Conservation (phyloP, 2,888 invertebrate species). For the Amiota mariae region DNA sequence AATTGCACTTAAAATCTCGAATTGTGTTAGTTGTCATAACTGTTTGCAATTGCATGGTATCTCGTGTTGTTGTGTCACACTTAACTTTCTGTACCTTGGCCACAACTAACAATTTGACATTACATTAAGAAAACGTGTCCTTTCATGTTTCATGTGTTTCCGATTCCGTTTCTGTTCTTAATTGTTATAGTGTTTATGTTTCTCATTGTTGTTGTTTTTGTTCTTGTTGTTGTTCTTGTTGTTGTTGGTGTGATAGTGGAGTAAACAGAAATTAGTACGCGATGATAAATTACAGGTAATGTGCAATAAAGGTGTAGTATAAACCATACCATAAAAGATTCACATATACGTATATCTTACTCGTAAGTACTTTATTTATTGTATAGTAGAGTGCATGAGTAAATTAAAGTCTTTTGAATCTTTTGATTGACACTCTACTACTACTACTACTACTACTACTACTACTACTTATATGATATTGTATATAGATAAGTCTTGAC, state of each 20-base stretch:
- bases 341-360: background rate
- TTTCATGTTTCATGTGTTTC: background rate
- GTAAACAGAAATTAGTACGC: conserved; percentile 47
- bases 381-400: background rate
- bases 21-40: conserved; percentile 1
- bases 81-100: background rate
- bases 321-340: conserved; percentile 4
- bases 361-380: background rate
- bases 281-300: conserved; percentile 59
- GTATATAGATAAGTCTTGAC: too few relatives aligned
- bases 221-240: conserved; percentile 12
- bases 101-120: conserved; percentile 3
- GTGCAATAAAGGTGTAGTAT: conserved; percentile 50
- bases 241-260: conserved; percentile 22
- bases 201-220: conserved; percentile 7
- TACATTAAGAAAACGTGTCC: background rate
- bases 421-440: too few relatives aligned
- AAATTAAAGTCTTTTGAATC: too few relatives aligned
- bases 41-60: background rate
- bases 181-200: background rate
- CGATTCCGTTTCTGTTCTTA: background rate
- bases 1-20: background rate
- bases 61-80: background rate
- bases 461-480: too few relatives aligned
- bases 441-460: too few relatives aligned